Conservation (phyloP, 1,140 invertebrate species). For the Anthonomus grandis region DNA sequence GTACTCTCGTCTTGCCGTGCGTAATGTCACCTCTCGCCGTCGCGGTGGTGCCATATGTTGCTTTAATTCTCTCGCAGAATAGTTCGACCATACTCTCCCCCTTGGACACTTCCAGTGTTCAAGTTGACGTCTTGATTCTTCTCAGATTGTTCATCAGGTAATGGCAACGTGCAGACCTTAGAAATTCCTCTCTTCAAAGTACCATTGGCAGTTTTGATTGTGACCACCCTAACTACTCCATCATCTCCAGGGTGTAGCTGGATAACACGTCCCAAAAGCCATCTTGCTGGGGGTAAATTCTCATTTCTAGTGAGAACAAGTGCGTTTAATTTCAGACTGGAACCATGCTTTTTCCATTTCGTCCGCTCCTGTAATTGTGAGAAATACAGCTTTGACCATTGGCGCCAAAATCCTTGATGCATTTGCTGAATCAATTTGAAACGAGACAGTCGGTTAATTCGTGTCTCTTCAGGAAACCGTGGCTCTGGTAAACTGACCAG, state of each 20-base stretch:
- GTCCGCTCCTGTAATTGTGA: constrained; percentile 20
- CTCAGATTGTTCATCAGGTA: too few relatives aligned
- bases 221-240: neutral
- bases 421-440: neutral
- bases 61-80: too few relatives aligned
- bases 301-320: constrained; percentile 42
- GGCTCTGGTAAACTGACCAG: constrained; percentile 5
- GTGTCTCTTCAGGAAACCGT: neutral
- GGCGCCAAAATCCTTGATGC: neutral
- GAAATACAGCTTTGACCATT: too few relatives aligned
- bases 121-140: too few relatives aligned
- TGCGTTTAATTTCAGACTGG: constrained; percentile 30
- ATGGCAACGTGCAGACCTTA: too few relatives aligned
- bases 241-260: neutral
- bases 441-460: neutral
- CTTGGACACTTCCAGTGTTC: neutral
- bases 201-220: neutral
- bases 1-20: too few relatives aligned
- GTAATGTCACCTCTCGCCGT: too few relatives aligned
- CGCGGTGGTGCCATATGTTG: too few relatives aligned
- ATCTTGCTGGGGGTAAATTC: neutral
- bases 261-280: neutral
- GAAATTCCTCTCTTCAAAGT: neutral
- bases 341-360: constrained; percentile 27
- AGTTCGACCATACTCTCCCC: neutral